These are phyloP conservation scores for Pollenia angustigena DNA, from an alignment of 2,888 invertebrate species.

Conservation along the genomic window DNA sequence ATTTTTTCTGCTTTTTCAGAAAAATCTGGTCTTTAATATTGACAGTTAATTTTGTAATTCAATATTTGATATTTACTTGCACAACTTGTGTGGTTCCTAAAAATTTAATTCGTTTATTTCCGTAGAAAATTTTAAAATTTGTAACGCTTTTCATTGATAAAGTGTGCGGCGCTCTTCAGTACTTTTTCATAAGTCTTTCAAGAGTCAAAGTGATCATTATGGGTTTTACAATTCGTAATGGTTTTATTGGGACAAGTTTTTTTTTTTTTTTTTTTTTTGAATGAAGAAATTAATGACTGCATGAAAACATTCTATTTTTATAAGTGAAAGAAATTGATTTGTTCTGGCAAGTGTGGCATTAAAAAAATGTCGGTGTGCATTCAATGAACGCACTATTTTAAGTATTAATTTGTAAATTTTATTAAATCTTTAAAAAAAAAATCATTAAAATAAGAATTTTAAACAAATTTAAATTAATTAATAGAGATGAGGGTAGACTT, in stretches of 20 bases:
- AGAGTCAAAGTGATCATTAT: constrained; percentile 32
- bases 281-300: constrained; percentile 14
- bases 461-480: constrained; percentile 17
- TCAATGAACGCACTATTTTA: constrained; percentile 11
- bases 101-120: neutral
- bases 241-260: constrained; percentile 20
- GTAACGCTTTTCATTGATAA: constrained; percentile 49
- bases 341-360: constrained; percentile 49
- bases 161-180: constrained; percentile 35
- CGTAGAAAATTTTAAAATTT: constrained; percentile 39
- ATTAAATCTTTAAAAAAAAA: neutral
- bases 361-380: neutral
- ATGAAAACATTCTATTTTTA: neutral
- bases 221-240: constrained; percentile 45
- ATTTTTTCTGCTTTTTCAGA: neutral
- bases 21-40: constrained; percentile 10
- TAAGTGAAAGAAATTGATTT: constrained; percentile 56
- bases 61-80: constrained; percentile 39
- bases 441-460: constrained; percentile 3
- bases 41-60: constrained; percentile 35
- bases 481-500: constrained; percentile 14
- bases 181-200: neutral
- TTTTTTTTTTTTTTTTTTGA: neutral
- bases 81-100: constrained; percentile 66
- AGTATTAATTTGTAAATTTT: neutral